phyloP scores from a whole-genome alignment of 2,888 invertebrate genomes.

The Leptinotarsa juncta region DNA sequence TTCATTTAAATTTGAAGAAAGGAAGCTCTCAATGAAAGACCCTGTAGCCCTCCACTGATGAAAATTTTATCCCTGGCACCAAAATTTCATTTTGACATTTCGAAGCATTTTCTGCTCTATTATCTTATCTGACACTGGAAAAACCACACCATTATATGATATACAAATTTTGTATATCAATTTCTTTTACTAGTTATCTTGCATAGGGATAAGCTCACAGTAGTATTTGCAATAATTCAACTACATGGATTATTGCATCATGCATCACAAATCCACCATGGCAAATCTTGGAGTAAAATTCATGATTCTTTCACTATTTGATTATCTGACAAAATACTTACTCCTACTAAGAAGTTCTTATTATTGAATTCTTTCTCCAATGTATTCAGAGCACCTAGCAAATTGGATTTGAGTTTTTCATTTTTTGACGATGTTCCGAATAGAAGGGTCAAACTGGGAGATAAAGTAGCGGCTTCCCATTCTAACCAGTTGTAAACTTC shows the following conservation, averaged over 20 bases:
- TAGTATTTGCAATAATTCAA: neutral
- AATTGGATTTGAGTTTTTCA: constrained; percentile 70
- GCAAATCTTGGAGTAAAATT: too few species aligned
- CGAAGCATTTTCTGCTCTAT: too few species aligned
- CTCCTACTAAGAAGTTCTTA: constrained; percentile 72
- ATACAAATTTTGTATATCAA: too few species aligned
- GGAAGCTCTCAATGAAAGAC: too few species aligned
- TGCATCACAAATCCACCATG: neutral
- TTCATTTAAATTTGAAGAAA: too few species aligned
- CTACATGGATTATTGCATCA: neutral
- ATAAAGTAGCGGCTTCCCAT: constrained; percentile 73
- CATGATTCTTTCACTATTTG: constrained; percentile 23
- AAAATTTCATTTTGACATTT: too few species aligned
- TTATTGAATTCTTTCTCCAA: constrained; percentile 69
- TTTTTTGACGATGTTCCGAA: constrained; percentile 67
- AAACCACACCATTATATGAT: too few species aligned
- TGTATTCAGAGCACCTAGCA: constrained; percentile 70
- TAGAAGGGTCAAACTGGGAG: constrained; percentile 70
- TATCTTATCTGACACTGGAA: too few species aligned
- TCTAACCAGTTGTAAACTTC: constrained; percentile 72
- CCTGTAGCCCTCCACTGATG: too few species aligned
- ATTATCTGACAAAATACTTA: constrained; percentile 57
- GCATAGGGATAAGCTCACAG: neutral
- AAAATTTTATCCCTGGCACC: too few species aligned
- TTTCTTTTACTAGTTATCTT: neutral